Evolutionary conservation across 2,888 invertebrate genomes (phyloP).

Genomic region (Alsophila aescularia): DNA sequence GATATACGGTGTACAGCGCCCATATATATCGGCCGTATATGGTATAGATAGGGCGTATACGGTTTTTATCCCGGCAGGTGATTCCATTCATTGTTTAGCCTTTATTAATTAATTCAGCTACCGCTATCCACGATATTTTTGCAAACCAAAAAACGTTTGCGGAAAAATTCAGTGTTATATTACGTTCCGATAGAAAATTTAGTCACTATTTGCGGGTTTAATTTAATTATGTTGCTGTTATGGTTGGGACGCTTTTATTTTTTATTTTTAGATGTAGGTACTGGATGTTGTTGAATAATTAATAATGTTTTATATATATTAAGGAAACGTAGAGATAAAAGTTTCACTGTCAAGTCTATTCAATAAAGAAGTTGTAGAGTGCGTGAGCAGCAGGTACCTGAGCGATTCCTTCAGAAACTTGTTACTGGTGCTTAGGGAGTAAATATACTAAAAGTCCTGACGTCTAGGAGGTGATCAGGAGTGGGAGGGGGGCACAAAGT

Average conservation of each 20-base stretch:
- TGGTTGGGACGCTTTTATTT: conserved; percentile 25
- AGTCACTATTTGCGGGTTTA: conserved; percentile 31
- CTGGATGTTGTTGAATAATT: neutral
- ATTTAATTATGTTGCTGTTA: conserved; percentile 39
- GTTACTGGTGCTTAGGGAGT: too few species aligned
- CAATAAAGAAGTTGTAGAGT: too few species aligned
- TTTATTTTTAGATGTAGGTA: neutral
- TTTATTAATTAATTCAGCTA: conserved; percentile 57
- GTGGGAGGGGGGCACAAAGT: too few species aligned
- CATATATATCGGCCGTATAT: conserved; percentile 3
- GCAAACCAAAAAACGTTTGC: conserved; percentile 39
- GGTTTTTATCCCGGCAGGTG: conserved; percentile 30
- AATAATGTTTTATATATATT: too few species aligned
- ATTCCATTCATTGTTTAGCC: conserved; percentile 53
- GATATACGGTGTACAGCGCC: conserved; percentile 49
- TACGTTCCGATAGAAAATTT: conserved; percentile 24
- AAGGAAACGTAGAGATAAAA: too few species aligned
- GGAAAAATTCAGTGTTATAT: conserved; percentile 21
- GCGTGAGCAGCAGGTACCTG: too few species aligned
- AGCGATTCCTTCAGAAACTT: too few species aligned
- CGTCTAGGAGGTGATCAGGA: too few species aligned
- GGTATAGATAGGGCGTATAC: conserved; percentile 9
- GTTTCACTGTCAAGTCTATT: too few species aligned
- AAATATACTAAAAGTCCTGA: too few species aligned
- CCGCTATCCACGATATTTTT: conserved; percentile 51